phyloP scores from a whole-genome alignment of 1,140 invertebrate species.

The Drosophila truncata region DNA sequence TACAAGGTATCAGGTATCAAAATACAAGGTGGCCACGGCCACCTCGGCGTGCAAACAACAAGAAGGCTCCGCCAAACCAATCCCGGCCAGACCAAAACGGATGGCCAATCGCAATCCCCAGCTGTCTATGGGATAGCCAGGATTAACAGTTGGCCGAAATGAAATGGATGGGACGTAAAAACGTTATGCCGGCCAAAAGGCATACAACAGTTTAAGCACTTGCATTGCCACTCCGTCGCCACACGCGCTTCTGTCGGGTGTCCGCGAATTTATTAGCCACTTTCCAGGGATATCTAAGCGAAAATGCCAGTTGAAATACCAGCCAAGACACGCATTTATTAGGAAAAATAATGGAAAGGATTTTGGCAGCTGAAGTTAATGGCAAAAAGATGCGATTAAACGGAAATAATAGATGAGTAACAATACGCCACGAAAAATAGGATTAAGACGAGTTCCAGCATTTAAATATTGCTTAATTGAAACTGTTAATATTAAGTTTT shows the following conservation, averaged over 20 bases:
- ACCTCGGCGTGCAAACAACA: slow-evolving; percentile 57
- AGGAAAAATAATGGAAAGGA: slow-evolving; percentile 15
- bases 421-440: neutral
- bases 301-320: slow-evolving; percentile 6
- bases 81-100: slow-evolving; percentile 18
- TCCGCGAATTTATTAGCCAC: slow-evolving; percentile 17
- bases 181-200: slow-evolving; percentile 50
- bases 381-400: slow-evolving; percentile 4
- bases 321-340: slow-evolving; percentile 13
- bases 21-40: slow-evolving; percentile 32
- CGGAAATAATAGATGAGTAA: neutral
- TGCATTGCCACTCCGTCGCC: slow-evolving; percentile 31
- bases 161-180: slow-evolving; percentile 59
- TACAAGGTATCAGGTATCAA: slow-evolving; percentile 45
- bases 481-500: neutral
- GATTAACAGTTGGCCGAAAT: slow-evolving; percentile 77
- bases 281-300: neutral
- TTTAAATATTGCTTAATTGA: neutral
- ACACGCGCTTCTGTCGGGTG: slow-evolving; percentile 6
- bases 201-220: slow-evolving; percentile 61
- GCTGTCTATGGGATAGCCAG: slow-evolving; percentile 51
- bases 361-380: slow-evolving; percentile 9
- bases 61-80: slow-evolving; percentile 41
- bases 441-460: neutral
- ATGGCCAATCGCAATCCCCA: slow-evolving; percentile 64